Conservation (phyloP, 2,888 invertebrate genomes). For the Gastracanthus pulcherrimus region DNA sequence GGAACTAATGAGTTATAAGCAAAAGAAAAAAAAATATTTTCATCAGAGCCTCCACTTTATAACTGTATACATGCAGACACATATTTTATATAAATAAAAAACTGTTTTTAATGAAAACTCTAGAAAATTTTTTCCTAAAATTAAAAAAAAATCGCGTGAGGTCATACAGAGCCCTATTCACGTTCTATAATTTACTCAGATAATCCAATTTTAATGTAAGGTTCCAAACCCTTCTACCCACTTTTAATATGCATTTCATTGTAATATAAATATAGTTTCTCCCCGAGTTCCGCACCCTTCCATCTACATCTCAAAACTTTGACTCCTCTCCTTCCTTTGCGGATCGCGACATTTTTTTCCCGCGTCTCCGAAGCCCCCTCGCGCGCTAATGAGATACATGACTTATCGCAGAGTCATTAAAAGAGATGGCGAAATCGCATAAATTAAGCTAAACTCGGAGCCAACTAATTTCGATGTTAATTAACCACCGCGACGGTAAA, state of each 20-base stretch:
- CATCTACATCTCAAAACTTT: not conserved
- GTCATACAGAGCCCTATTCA: too few species aligned
- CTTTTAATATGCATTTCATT: constrained; percentile 11
- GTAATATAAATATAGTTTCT: constrained; percentile 13
- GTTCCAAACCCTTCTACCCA: too few species aligned
- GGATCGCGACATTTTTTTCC: not conserved
- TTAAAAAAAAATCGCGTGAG: too few species aligned
- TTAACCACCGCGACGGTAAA: constrained; percentile 26
- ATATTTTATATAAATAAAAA: too few species aligned
- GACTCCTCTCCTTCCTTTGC: not conserved
- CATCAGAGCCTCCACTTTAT: too few species aligned
- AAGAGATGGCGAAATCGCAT: constrained; percentile 45
- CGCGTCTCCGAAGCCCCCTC: not conserved
- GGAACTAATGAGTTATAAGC: too few species aligned
- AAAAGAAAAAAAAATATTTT: too few species aligned
- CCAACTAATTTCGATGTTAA: constrained; percentile 55
- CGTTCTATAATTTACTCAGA: too few species aligned
- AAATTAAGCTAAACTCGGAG: constrained; percentile 42
- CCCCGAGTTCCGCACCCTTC: not conserved
- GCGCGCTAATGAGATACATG: constrained; percentile 35
- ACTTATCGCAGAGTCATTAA: constrained; percentile 30
- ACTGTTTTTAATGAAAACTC: too few species aligned
- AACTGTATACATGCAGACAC: too few species aligned
- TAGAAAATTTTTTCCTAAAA: too few species aligned
- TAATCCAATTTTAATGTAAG: too few species aligned